phyloP scores from a whole-genome alignment of 2,797 vertebrate species.

The Anas acuta region DNA sequence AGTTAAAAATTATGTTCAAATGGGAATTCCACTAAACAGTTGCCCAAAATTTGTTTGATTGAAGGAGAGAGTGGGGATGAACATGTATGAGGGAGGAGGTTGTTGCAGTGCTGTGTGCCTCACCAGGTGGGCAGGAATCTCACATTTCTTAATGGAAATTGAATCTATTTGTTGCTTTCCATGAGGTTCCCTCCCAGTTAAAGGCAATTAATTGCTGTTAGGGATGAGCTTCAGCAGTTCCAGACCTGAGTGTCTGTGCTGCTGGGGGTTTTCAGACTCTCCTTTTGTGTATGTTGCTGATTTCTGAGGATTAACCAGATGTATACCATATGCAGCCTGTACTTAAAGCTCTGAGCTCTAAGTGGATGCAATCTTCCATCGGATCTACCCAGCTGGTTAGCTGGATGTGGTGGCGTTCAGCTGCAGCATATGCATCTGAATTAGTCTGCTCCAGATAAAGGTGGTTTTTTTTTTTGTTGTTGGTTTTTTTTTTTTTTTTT shows the following conservation, averaged over 20 bases:
- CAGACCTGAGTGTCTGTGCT: not conserved
- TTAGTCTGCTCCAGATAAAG: constrained; percentile 30
- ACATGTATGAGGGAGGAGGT: fast-evolving
- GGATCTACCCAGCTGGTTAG: constrained; percentile 11
- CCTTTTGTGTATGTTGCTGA: not conserved
- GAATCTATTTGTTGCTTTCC: not conserved
- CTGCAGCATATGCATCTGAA: constrained; percentile 1
- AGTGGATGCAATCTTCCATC: not conserved
- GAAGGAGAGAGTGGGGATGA: not conserved
- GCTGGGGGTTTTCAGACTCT: not conserved
- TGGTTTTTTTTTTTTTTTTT: not conserved
- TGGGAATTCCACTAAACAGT: not conserved
- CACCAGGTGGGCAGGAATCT: not conserved
- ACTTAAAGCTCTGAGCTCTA: not conserved
- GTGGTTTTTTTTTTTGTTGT: too few relatives aligned
- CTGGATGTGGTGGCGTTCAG: constrained; percentile 8
- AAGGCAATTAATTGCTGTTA: not conserved
- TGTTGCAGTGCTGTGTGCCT: not conserved
- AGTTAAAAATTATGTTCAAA: not conserved
- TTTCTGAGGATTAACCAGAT: not conserved
- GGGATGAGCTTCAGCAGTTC: not conserved
- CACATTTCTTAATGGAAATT: not conserved
- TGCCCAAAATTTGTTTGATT: not conserved
- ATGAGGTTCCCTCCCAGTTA: not conserved
- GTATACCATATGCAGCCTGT: not conserved